phyloP scores from a whole-genome alignment of 2,888 invertebrate species.

The Teleogryllus oceanicus region DNA sequence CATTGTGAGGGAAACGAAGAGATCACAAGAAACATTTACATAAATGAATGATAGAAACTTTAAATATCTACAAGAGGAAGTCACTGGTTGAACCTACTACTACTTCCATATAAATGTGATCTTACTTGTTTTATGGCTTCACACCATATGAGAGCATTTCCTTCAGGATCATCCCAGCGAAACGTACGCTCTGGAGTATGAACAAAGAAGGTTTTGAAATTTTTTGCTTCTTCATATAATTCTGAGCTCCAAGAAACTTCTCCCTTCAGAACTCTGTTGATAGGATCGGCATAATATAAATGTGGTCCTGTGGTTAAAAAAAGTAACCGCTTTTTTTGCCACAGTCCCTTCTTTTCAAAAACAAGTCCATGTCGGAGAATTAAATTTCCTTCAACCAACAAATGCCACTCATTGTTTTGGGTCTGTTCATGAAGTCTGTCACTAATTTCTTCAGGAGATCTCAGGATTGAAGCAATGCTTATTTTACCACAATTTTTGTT shows the following conservation, averaged over 20 bases:
- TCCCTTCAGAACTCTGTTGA: neutral
- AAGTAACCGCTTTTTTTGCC: neutral
- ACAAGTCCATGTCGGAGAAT: neutral
- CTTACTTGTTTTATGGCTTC: neutral
- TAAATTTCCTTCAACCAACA: neutral
- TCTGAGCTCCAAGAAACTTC: neutral
- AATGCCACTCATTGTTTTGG: neutral
- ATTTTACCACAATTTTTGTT: neutral
- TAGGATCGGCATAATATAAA: neutral
- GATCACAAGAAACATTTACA: too few relatives aligned
- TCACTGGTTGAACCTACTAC: too few relatives aligned
- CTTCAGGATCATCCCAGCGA: neutral
- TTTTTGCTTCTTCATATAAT: neutral
- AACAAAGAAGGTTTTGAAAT: neutral
- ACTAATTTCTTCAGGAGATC: neutral
- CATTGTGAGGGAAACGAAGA: too few relatives aligned
- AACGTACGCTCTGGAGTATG: neutral
- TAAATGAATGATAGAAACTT: too few relatives aligned
- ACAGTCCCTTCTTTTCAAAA: neutral
- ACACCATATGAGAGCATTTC: neutral
- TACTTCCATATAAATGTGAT: neutral
- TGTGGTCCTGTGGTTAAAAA: neutral
- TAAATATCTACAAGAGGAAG: too few relatives aligned
- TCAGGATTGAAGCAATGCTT: neutral
- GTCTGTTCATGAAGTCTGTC: neutral